A percentile compares a stretch with the other conserved stretches of the same genome.
phyloP scores from a whole-genome alignment of 2,113 vertebrate species.

The Perccottus glenii region DNA sequence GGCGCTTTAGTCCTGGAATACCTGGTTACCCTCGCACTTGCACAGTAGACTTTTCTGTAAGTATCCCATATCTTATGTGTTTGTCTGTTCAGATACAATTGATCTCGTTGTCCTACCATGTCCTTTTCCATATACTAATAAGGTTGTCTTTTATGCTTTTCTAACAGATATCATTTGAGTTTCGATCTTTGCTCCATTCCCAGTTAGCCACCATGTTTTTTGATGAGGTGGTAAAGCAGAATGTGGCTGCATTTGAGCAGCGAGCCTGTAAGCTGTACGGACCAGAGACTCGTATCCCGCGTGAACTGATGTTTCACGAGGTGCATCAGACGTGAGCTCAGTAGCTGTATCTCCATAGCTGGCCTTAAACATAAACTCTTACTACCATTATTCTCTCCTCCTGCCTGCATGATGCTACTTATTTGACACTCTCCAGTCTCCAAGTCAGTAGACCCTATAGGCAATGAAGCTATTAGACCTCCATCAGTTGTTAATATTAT shows the following conservation, averaged over 20 bases:
- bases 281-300: slow-evolving; percentile 90
- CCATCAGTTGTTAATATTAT: slow-evolving; percentile 18
- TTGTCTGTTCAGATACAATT: background rate
- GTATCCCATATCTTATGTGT: slow-evolving; percentile 36
- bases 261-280: slow-evolving; percentile 87
- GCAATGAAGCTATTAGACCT: slow-evolving; percentile 12
- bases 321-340: slow-evolving; percentile 89
- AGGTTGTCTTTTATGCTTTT: background rate
- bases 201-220: slow-evolving; percentile 94
- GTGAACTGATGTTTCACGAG: slow-evolving; percentile 93
- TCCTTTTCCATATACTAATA: background rate
- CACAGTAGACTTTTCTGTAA: slow-evolving; percentile 95
- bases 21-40: slow-evolving; percentile 93
- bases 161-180: slow-evolving; percentile 93
- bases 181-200: slow-evolving; percentile 94
- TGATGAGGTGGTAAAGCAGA: slow-evolving; percentile 95
- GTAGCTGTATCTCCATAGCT: slow-evolving; percentile 11
- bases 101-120: background rate
- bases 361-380: slow-evolving; percentile 53
- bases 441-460: slow-evolving; percentile 6
- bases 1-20: slow-evolving; percentile 94
- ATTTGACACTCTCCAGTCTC: background rate
- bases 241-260: slow-evolving; percentile 91
- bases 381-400: slow-evolving; percentile 7
- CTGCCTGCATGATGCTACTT: slow-evolving; percentile 46